phyloP scores from a whole-genome alignment of 2,888 invertebrate species.

The Drosophila heteroneura region DNA sequence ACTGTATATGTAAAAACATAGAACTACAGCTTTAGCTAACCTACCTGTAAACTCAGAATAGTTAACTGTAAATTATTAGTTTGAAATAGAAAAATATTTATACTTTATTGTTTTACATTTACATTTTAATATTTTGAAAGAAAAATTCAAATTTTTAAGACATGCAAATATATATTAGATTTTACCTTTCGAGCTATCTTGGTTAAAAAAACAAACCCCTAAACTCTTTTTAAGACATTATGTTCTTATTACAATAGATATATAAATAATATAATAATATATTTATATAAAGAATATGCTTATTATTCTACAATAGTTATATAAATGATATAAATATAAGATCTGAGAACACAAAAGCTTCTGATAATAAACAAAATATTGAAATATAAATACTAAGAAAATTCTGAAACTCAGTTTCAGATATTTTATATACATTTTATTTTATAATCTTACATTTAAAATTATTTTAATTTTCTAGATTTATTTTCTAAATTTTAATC shows the following conservation, averaged over 20 bases:
- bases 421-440: background rate
- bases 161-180: background rate
- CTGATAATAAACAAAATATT: background rate
- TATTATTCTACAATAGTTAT: too few relatives aligned
- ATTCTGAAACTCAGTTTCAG: background rate
- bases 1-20: too few relatives aligned
- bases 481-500: background rate
- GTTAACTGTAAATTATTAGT: background rate
- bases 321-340: too few relatives aligned
- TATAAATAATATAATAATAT: too few relatives aligned
- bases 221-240: background rate
- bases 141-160: background rate
- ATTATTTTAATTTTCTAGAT: background rate
- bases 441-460: background rate
- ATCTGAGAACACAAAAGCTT: background rate
- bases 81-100: background rate
- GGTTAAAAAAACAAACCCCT: background rate
- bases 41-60: rapidly evolving
- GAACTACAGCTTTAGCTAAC: background rate
- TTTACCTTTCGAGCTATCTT: too few relatives aligned
- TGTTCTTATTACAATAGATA: background rate
- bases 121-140: background rate
- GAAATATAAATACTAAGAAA: background rate
- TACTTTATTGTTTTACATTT: background rate
- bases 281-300: too few relatives aligned